Evolutionary conservation across 1,140 invertebrate genomes (phyloP), one percentile per base, ranked within the genome.

Genomic region (Pogonognathellus flavescens): DNA sequence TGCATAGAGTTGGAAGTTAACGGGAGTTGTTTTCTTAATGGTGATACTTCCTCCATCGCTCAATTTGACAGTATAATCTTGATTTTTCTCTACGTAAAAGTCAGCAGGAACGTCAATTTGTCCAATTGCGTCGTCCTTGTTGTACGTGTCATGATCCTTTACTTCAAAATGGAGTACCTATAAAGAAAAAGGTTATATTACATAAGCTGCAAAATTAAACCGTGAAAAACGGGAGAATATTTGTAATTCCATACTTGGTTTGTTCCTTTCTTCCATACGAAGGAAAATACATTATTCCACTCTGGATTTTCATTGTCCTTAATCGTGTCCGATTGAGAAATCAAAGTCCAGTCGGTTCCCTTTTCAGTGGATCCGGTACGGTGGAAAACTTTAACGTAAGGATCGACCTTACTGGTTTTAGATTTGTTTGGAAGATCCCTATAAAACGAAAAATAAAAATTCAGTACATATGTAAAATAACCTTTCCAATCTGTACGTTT

Each of bases 231-330:
- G 18, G 6, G 50, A n/a, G 81, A 81, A 55, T 59, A 55, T 13
- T 82, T 10, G 41, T 1, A n/a, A 20, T 16, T 20, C 10, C 16
- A 1, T 70, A 86, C 83, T 53, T 87, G 87, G 31, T 59, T 62
- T 14, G 84, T 86, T 57, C 87, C 87, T 18, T 66, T 82, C 22
- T 84, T 87, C 87, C 87, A 87, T 6, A 62, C 20, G 49, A 86
- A 83, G 13, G 53, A 86, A 52, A 86, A 87, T 0, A 87, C 87
- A 16, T 87, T 86, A 31, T 62, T 62, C 52, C 66, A 87, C 1
- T 86, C 10, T 1, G 87, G 87, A 53, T 72, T 87, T 11, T n/a
- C 20, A 10, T 87, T 55, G 49, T 87, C 82, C 16, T 84, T 80
- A 57, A 87, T 14, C 2, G 31, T 50, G 22, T 84, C 84, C n/a